Base-by-base conservation (phyloP, 2,888 invertebrate species). In the Ecdyonurus torrentis region DNA sequence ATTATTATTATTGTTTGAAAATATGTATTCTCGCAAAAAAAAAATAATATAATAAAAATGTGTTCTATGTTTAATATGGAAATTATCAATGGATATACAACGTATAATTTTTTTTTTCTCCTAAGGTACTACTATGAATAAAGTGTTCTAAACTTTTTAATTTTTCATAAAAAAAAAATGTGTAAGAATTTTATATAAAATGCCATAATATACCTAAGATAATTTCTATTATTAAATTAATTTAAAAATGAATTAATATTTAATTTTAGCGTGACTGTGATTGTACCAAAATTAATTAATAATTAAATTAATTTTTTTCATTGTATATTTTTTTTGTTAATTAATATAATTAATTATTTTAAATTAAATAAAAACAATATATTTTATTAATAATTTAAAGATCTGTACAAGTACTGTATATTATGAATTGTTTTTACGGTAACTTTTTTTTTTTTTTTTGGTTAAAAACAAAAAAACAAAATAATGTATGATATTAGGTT, bases 1-100 rank as follows among this genome's bases (percentile, higher is more conserved):
- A 10, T 37, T 10, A 37, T 37, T 37, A 37, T 37, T 10, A 37
- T 37, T 37, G 50, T 25, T 62, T 65, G 50, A 66, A 66, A 66
- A 61, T 64, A 66, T 7, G 61, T 69, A 20, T 60, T n/a, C n/a
- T n/a, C n/a, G n/a, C n/a, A n/a, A n/a, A n/a, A n/a, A n/a, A n/a
- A n/a, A n/a, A n/a, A n/a, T n/a, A n/a, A n/a, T n/a, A n/a, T n/a
- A 37, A 23, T 25, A 20, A 20, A 60, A 60, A 15, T 60, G 19
- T 60, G 37, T 60, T 60, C 10, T 24, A 25, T 19, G 22, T 20
- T n/a, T 59, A 5, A 23, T 59, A 24, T 24, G n/a, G 25, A 19
- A 18, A 23, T 20, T 25, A 60, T 19, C 25, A 24, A 24, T 58
- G 58, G 58, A 23, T 58, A 23, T 58, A 58, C 10, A n/a, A n/a